A percentile compares a stretch with the other conserved stretches of the same genome.
Evolutionary conservation across 2,113 vertebrate genomes (phyloP).

Genomic region (Meleagris gallopavo): DNA sequence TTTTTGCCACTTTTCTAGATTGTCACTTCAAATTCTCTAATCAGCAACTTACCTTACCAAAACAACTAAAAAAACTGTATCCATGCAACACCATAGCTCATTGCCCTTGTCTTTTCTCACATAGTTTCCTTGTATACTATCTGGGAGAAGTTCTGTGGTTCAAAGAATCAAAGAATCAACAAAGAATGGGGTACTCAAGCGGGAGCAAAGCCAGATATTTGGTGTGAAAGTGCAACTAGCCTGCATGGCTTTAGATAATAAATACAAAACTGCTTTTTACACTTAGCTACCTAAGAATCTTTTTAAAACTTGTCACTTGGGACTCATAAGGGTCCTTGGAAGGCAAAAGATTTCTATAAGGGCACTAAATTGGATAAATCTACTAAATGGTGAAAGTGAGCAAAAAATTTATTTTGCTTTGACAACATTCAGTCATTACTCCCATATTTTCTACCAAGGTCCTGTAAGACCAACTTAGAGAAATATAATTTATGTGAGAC

Average conservation of each 20-base stretch:
- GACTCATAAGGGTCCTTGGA: too few species aligned
- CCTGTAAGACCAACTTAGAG: too few species aligned
- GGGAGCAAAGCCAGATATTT: background rate
- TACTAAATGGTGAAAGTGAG: too few species aligned
- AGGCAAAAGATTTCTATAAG: too few species aligned
- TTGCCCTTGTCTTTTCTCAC: background rate
- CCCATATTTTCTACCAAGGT: too few species aligned
- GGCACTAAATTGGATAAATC: too few species aligned
- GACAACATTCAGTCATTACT: too few species aligned
- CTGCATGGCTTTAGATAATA: background rate
- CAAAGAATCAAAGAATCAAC: background rate
- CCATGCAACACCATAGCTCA: fast-evolving
- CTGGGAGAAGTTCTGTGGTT: background rate
- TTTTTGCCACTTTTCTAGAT: background rate
- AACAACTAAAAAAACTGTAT: background rate
- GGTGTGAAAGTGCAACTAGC: background rate
- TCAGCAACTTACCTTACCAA: background rate
- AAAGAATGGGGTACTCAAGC: background rate
- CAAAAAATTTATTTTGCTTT: too few species aligned
- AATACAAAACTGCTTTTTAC: background rate
- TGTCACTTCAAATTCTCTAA: background rate
- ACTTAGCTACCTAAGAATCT: background rate
- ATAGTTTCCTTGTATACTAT: background rate
- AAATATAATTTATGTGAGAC: too few species aligned
- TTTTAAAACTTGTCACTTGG: too few species aligned